These are phyloP conservation scores for Drosophila neotestacea DNA, from an alignment of 2,888 invertebrate genomes.

Conservation along the genomic window DNA sequence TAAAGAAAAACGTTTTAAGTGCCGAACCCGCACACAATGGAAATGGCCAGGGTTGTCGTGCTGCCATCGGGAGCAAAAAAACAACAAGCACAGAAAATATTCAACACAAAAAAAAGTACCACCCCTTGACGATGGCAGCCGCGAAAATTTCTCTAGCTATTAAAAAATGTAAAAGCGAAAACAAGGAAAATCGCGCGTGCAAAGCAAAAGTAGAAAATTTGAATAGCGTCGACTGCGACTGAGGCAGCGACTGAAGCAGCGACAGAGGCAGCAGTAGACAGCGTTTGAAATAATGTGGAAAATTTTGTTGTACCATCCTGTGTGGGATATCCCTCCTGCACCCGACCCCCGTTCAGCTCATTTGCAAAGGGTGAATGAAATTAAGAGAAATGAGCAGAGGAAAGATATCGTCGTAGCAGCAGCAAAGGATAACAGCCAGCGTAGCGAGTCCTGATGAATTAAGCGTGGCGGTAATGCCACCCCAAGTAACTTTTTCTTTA, in stretches of 20 bases:
- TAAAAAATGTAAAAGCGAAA: slow-evolving; percentile 82
- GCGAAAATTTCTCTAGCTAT: slow-evolving; percentile 74
- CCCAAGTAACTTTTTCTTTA: slow-evolving; percentile 48
- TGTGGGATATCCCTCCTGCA: slow-evolving; percentile 28
- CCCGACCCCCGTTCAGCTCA: slow-evolving; percentile 55
- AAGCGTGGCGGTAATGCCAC: slow-evolving; percentile 60
- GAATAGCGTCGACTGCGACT: slow-evolving; percentile 64
- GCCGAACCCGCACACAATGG: slow-evolving; percentile 54
- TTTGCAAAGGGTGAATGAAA: slow-evolving; percentile 82
- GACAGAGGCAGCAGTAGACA: slow-evolving; percentile 25
- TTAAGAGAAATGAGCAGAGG: slow-evolving; percentile 65
- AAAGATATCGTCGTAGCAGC: slow-evolving; percentile 38
- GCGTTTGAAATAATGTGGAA: slow-evolving; percentile 70
- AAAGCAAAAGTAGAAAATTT: slow-evolving; percentile 80
- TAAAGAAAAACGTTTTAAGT: slow-evolving; percentile 73
- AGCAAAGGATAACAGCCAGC: slow-evolving; percentile 59
- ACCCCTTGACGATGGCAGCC: slow-evolving; percentile 49
- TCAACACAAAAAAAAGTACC: slow-evolving; percentile 44
- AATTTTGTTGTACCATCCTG: slow-evolving; percentile 61
- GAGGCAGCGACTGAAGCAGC: slow-evolving; percentile 29
- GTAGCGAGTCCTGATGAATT: slow-evolving; percentile 61
- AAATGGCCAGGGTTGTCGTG: slow-evolving; percentile 74
- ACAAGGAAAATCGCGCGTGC: slow-evolving; percentile 82
- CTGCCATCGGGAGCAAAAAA: slow-evolving; percentile 42
- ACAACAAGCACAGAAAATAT: slow-evolving; percentile 25